Percentiles rank a stretch among this genome's conserved stretches.
Conservation (phyloP, 1,140 invertebrate genomes). For the Bombus sylvicola region DNA sequence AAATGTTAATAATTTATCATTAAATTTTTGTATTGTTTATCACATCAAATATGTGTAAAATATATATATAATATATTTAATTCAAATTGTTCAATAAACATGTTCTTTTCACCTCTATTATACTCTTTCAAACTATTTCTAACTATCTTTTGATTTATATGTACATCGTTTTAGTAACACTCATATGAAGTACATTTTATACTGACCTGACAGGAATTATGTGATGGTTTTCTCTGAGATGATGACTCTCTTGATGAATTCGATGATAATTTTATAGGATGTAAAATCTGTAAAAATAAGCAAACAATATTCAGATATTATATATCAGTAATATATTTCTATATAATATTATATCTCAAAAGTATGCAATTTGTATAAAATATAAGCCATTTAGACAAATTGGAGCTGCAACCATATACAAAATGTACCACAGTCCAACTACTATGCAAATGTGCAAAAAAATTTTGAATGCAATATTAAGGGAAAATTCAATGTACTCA, state of each 20-base stretch:
- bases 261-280: conserved; percentile 85
- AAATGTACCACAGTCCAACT: conserved; percentile 39
- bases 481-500: background rate
- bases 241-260: conserved; percentile 85
- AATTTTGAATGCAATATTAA: conserved; percentile 9
- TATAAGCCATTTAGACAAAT: conserved; percentile 1
- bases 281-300: conserved; percentile 81
- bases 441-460: background rate
- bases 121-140: background rate
- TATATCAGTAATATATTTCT: background rate
- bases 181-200: conserved; percentile 23
- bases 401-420: conserved; percentile 17
- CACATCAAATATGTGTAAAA: background rate
- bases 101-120: background rate
- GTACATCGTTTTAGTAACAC: background rate
- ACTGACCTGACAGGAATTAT: conserved; percentile 85
- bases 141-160: background rate
- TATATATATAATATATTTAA: background rate
- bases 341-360: background rate
- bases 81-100: background rate
- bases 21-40: background rate
- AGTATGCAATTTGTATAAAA: background rate
- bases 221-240: conserved; percentile 84
- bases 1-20: background rate
- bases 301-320: conserved; percentile 27